A percentile compares a stretch with the other conserved stretches of the same genome.
phyloP scores from a whole-genome alignment of 2,113 vertebrate genomes.

The Nannospalax galili region DNA sequence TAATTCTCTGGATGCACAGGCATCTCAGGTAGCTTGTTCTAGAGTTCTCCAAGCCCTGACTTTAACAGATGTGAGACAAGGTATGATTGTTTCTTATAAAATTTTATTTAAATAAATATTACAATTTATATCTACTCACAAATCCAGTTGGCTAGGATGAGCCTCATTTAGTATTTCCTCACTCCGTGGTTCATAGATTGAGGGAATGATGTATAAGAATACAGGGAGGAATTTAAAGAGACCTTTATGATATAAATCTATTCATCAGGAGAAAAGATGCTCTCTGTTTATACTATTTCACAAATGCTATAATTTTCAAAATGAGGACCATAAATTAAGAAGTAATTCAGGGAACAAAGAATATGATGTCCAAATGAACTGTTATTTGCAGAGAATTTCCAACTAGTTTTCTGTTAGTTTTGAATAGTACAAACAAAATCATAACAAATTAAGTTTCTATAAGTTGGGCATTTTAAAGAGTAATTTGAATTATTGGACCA shows the following conservation, averaged over 20 bases:
- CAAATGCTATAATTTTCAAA: constrained; percentile 72
- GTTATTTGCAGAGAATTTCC: constrained; percentile 71
- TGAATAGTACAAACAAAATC: neutral
- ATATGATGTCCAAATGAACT: constrained; percentile 81
- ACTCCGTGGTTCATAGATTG: neutral
- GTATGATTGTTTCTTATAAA: neutral
- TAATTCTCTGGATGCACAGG: neutral
- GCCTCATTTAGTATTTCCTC: neutral
- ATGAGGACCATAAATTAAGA: constrained; percentile 80
- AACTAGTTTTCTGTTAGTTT: neutral
- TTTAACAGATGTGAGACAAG: neutral
- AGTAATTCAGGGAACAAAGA: constrained; percentile 80
- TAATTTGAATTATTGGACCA: neutral
- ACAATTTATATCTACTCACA: neutral
- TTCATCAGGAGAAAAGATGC: neutral
- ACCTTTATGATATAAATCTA: neutral
- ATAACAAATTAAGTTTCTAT: neutral
- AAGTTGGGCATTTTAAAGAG: constrained; percentile 6
- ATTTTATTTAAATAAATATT: neutral
- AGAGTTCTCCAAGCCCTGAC: neutral
- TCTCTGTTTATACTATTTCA: neutral
- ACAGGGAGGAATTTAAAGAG: neutral
- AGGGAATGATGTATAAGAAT: neutral
- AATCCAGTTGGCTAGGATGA: neutral
- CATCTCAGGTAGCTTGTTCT: neutral